phyloP scores from a whole-genome alignment of 2,797 vertebrate genomes.

The Natrix natrix region DNA sequence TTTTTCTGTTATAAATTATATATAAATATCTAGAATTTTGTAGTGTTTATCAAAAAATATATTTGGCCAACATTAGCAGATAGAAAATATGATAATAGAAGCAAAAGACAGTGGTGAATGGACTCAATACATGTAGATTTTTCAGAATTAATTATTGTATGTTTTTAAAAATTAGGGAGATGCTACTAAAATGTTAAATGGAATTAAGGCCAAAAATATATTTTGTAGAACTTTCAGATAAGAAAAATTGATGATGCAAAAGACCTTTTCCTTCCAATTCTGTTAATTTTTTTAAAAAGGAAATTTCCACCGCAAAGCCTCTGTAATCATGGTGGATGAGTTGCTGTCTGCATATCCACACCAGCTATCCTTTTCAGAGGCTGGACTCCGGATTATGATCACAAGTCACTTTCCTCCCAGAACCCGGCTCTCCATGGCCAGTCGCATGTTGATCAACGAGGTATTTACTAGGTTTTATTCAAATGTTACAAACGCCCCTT shows the following conservation, averaged over 20 bases:
- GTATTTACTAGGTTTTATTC: slow-evolving; percentile 63
- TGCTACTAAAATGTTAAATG: not conserved
- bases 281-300: slow-evolving; percentile 74
- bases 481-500: not conserved
- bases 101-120: not conserved
- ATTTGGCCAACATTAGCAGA: not conserved
- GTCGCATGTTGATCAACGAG: slow-evolving; percentile 98
- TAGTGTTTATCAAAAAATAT: not conserved
- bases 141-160: not conserved
- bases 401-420: slow-evolving; percentile 96
- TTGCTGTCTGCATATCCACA: slow-evolving; percentile 93
- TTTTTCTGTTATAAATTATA: not conserved
- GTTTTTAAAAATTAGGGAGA: not conserved
- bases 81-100: not conserved
- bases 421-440: slow-evolving; percentile 97
- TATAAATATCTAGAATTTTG: not conserved
- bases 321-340: slow-evolving; percentile 97
- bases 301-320: slow-evolving; percentile 87
- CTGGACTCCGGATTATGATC: slow-evolving; percentile 98
- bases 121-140: not conserved
- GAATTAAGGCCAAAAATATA: not conserved
- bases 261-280: slow-evolving; percentile 9
- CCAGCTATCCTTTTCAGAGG: slow-evolving; percentile 95
- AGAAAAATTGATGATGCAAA: not conserved
- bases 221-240: not conserved